phyloP scores from a whole-genome alignment of 1,140 invertebrate species.

The Hylaeus volcanicus region DNA sequence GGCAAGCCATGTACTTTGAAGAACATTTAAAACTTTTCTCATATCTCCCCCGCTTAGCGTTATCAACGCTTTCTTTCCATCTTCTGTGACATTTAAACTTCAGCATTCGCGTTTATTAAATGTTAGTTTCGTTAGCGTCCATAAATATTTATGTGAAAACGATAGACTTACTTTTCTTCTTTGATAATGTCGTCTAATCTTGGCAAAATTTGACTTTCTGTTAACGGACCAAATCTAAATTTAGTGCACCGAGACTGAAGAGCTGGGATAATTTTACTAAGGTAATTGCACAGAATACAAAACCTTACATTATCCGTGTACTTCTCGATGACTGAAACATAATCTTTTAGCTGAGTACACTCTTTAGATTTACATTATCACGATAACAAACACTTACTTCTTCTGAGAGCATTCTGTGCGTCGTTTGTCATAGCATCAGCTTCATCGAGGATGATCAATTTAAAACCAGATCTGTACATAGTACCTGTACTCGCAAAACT shows the following conservation, averaged over 20 bases:
- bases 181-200: conserved; percentile 92
- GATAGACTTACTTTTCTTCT: conserved; percentile 88
- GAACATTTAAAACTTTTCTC: conserved; percentile 97
- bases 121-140: not conserved
- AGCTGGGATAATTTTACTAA: conserved; percentile 99
- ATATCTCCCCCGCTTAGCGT: conserved; percentile 98
- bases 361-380: conserved; percentile 10
- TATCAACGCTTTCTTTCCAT: conserved; percentile 95
- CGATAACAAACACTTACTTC: conserved; percentile 85
- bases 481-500: conserved; percentile 99
- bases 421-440: conserved; percentile 99
- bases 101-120: conserved; percentile 54
- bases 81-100: conserved; percentile 92
- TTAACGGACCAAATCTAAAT: conserved; percentile 97
- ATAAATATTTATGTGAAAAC: not conserved
- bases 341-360: not conserved
- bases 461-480: conserved; percentile 96
- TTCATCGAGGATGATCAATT: conserved; percentile 99
- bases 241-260: conserved; percentile 98
- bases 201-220: conserved; percentile 92
- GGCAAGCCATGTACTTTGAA: conserved; percentile 94
- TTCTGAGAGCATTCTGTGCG: conserved; percentile 98
- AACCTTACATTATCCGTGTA: conserved; percentile 99
- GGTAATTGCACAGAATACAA: conserved; percentile 99
- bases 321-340: conserved; percentile 95